Conservation (phyloP, 2,113 vertebrate genomes). For the Penelope pileata region DNA sequence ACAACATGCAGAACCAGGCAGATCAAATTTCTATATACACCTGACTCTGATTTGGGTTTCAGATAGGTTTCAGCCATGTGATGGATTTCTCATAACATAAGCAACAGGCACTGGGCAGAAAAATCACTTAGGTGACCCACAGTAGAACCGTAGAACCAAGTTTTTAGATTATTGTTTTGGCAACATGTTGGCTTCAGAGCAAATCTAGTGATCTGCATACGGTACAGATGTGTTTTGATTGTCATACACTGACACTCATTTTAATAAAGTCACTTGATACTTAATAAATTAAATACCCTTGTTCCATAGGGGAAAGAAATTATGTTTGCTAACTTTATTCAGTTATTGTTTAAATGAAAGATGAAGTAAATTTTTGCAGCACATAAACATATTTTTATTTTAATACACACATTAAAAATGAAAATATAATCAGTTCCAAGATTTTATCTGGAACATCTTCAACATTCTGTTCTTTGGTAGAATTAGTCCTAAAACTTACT, state of each 20-base stretch:
- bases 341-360: slow-evolving; percentile 41
- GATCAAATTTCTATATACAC: not conserved
- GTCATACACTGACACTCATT: not conserved
- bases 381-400: slow-evolving; percentile 27
- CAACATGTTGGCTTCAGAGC: not conserved
- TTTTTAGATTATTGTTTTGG: not conserved
- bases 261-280: slow-evolving; percentile 6
- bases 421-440: slow-evolving; percentile 43
- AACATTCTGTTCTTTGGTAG: slow-evolving; percentile 45
- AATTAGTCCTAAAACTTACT: slow-evolving; percentile 44
- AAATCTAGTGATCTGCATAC: not conserved
- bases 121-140: not conserved
- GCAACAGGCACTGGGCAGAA: not conserved
- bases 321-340: not conserved
- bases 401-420: slow-evolving; percentile 29
- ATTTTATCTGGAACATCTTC: slow-evolving; percentile 56
- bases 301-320: slow-evolving; percentile 24
- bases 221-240: not conserved
- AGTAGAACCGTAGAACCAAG: not conserved
- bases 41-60: not conserved
- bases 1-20: not conserved
- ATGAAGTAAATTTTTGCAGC: slow-evolving; percentile 18
- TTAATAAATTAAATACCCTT: too few species aligned
- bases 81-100: not conserved
- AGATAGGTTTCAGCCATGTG: not conserved